A percentile compares a stretch with the other conserved stretches of the same genome.
Conservation (phyloP, 2,888 invertebrate species). For the Cyrtodaria siliqua region DNA sequence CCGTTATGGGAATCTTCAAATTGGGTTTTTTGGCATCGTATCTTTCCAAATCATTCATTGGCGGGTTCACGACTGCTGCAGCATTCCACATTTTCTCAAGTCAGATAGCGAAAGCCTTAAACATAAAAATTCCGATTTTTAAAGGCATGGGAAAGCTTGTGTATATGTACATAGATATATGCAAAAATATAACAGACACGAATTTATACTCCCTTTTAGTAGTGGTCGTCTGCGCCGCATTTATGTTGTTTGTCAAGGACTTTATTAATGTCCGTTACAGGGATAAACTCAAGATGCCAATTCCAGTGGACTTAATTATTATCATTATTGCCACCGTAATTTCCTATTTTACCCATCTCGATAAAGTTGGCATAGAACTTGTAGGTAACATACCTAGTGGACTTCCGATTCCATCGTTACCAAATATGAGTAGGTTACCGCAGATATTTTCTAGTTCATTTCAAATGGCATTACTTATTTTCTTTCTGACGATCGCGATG, state of each 20-base stretch:
- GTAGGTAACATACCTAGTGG: conserved; percentile 77
- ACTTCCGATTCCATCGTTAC: conserved; percentile 73
- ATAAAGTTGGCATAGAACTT: conserved; percentile 61
- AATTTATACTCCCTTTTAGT: conserved; percentile 90
- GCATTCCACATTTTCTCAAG: conserved; percentile 76
- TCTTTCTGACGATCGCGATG: conserved; percentile 79
- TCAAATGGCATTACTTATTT: conserved; percentile 74
- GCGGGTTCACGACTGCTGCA: conserved; percentile 77
- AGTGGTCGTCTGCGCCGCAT: conserved; percentile 89
- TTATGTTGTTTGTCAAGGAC: conserved; percentile 88
- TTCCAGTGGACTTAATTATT: conserved; percentile 83
- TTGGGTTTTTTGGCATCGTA: conserved; percentile 75
- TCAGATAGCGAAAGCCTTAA: conserved; percentile 71
- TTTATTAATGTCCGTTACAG: conserved; percentile 76
- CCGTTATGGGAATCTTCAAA: conserved; percentile 66
- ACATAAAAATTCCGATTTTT: conserved; percentile 58
- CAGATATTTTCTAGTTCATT: conserved; percentile 63
- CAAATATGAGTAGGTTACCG: conserved; percentile 37
- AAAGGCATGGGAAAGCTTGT: conserved; percentile 70
- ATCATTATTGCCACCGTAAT: conserved; percentile 75
- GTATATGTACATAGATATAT: conserved; percentile 88
- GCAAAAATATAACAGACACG: conserved; percentile 87
- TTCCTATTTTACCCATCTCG: conserved; percentile 71
- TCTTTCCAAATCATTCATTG: conserved; percentile 74
- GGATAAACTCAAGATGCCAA: conserved; percentile 75